Conservation (phyloP, 2,797 vertebrate species). For the Mareca strepera region DNA sequence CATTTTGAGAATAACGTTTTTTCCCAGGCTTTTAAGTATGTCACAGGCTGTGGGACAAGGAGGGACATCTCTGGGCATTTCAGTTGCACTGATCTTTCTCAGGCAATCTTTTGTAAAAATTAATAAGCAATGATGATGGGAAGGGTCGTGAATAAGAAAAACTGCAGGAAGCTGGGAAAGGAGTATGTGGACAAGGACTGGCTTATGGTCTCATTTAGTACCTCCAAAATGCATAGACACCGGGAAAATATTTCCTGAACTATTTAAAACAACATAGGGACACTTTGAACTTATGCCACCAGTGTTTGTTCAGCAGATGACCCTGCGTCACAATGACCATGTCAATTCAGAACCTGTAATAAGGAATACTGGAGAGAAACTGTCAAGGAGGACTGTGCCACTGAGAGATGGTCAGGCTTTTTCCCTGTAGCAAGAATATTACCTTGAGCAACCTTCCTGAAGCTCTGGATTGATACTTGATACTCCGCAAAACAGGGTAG, state of each 20-base stretch:
- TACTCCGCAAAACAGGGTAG: constrained; percentile 14
- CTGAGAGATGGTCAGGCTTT: neutral
- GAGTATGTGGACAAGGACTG: neutral
- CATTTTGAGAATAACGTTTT: neutral
- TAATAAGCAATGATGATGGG: neutral
- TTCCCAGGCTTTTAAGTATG: neutral
- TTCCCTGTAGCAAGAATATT: neutral
- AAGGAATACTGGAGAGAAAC: neutral
- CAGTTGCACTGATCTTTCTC: neutral
- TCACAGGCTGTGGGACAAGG: neutral
- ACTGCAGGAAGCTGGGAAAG: neutral
- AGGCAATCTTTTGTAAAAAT: neutral
- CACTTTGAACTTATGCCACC: constrained; percentile 19
- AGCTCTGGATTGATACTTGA: neutral
- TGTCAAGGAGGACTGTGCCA: neutral
- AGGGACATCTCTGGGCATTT: neutral
- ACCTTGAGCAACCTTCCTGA: constrained; percentile 12
- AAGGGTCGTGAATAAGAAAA: neutral
- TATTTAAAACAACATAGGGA: constrained; percentile 32
- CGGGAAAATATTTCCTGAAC: constrained; percentile 7
- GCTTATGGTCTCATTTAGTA: neutral
- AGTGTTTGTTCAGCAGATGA: constrained; percentile 11
- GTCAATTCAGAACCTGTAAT: constrained; percentile 13
- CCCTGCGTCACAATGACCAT: constrained; percentile 10
- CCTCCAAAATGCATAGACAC: neutral